These are phyloP conservation scores for Cheilosia pagana DNA, from an alignment of 2,888 invertebrate species.

Conservation along the genomic window DNA sequence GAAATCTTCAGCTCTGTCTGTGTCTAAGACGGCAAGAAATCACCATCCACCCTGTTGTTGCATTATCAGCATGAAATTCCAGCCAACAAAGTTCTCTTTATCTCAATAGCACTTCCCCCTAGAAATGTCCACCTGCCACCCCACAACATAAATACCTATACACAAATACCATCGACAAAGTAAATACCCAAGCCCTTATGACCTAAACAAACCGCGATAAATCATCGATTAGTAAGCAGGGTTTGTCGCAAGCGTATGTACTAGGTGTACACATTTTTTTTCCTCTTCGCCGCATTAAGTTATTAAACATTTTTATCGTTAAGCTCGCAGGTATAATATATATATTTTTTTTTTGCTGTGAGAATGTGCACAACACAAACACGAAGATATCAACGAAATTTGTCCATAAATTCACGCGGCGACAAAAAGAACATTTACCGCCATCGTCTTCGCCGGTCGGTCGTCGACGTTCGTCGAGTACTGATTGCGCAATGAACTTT, in stretches of 20 bases:
- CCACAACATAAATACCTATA: not conserved
- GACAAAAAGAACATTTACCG: conserved; percentile 34
- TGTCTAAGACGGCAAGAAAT: too few species aligned
- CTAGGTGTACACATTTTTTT: conserved; percentile 22
- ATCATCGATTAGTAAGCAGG: conserved; percentile 71
- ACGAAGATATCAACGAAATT: conserved; percentile 7
- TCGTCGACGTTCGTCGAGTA: conserved; percentile 24
- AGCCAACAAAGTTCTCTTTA: too few species aligned
- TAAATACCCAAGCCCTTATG: conserved; percentile 60
- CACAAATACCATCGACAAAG: conserved; percentile 11
- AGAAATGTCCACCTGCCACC: not conserved
- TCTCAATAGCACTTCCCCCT: not conserved
- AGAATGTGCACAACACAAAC: conserved; percentile 20
- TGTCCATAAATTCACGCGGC: conserved; percentile 47
- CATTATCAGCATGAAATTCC: too few species aligned
- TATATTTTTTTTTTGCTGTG: too few species aligned
- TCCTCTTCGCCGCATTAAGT: conserved; percentile 34
- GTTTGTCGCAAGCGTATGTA: conserved; percentile 46
- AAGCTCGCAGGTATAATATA: conserved; percentile 49
- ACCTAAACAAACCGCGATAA: conserved; percentile 67
- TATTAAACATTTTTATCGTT: conserved; percentile 54
- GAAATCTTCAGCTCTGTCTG: too few species aligned
- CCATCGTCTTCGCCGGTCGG: conserved; percentile 7
- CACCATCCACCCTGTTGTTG: too few species aligned
- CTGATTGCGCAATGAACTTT: conserved; percentile 66